A percentile compares a stretch with the other conserved stretches of the same genome.
These are phyloP conservation scores for Sericinus montela DNA, from an alignment of 2,888 invertebrate species.

Conservation along the genomic window DNA sequence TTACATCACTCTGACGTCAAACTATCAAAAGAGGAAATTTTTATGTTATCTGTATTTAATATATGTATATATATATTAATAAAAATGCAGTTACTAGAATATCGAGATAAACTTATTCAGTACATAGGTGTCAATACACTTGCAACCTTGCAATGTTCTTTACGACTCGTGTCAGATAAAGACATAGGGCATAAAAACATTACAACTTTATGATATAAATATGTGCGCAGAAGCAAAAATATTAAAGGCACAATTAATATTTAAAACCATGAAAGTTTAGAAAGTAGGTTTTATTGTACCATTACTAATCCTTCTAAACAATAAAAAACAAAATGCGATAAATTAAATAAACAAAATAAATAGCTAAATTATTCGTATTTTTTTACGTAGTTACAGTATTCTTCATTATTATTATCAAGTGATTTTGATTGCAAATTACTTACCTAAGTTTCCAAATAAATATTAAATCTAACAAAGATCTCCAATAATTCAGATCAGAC, in stretches of 20 bases:
- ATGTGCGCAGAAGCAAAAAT: constrained; percentile 37
- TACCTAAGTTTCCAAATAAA: too few species aligned
- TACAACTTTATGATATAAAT: constrained; percentile 52
- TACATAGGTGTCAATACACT: constrained; percentile 74
- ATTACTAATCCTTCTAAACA: too few species aligned
- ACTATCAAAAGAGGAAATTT: constrained; percentile 49
- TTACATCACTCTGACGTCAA: constrained; percentile 72
- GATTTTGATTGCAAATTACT: too few species aligned
- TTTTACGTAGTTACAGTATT: too few species aligned
- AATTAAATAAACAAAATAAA: too few species aligned
- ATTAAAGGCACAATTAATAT: background rate
- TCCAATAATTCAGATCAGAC: too few species aligned
- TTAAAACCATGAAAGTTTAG: too few species aligned
- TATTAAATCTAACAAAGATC: too few species aligned
- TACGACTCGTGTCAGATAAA: constrained; percentile 73
- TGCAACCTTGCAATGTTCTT: constrained; percentile 76
- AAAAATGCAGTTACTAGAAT: constrained; percentile 56
- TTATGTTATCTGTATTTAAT: constrained; percentile 40
- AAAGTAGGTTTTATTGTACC: too few species aligned
- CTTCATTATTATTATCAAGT: too few species aligned
- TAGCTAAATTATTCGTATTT: too few species aligned
- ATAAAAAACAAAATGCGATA: background rate
- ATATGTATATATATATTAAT: constrained; percentile 36
- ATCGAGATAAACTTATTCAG: constrained; percentile 67
- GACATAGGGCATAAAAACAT: constrained; percentile 70